These are phyloP conservation scores for Numenius arquata DNA, from an alignment of 2,113 vertebrate genomes.

Conservation along the genomic window DNA sequence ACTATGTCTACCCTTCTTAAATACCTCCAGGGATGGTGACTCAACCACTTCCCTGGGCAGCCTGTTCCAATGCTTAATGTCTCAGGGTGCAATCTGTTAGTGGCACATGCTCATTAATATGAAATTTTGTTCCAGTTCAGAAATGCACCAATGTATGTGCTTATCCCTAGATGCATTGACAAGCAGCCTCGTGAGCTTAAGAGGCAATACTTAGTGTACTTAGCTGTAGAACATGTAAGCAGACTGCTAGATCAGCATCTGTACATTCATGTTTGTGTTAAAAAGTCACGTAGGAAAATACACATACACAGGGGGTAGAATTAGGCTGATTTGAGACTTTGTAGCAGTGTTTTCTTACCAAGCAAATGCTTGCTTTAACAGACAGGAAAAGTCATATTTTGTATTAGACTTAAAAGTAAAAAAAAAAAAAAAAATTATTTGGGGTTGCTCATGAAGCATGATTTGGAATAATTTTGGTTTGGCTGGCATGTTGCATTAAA, in stretches of 20 bases:
- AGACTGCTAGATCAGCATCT: neutral
- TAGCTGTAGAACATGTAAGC: neutral
- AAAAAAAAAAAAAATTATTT: neutral
- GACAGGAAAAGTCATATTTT: neutral
- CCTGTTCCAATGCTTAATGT: neutral
- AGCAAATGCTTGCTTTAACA: neutral
- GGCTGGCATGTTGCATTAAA: neutral
- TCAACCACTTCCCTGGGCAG: too few species aligned
- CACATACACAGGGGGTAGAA: neutral
- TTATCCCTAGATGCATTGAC: neutral
- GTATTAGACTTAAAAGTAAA: neutral
- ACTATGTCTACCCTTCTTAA: too few species aligned
- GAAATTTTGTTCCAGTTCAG: neutral
- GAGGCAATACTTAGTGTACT: neutral
- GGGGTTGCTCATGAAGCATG: neutral
- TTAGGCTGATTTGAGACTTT: neutral
- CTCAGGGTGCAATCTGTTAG: neutral
- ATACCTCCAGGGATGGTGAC: too few species aligned
- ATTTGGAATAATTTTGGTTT: neutral
- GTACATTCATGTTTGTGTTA: neutral
- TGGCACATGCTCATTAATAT: accelerated
- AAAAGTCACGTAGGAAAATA: neutral
- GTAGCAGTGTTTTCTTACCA: neutral
- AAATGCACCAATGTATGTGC: neutral
- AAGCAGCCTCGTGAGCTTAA: neutral